Evolutionary conservation across 2,113 vertebrate species (phyloP).

Genomic region (Pogonocichla stellata): DNA sequence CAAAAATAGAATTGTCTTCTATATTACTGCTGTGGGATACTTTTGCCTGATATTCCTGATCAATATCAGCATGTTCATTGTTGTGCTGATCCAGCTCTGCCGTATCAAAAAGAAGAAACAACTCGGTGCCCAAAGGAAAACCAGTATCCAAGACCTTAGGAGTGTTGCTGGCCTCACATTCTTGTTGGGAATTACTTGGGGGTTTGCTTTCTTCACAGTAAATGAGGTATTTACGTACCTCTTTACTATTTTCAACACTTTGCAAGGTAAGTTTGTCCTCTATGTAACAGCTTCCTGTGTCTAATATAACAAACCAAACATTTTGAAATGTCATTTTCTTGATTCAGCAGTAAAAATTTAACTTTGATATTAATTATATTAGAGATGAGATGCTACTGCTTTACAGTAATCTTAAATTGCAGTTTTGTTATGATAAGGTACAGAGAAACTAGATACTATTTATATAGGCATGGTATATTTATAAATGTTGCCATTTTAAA

Average conservation of each 20-base stretch:
- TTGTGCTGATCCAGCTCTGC: conserved; percentile 91
- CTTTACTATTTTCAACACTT: conserved; percentile 91
- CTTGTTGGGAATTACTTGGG: conserved; percentile 96
- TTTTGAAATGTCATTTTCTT: neutral
- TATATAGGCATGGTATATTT: neutral
- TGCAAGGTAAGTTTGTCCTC: conserved; percentile 85
- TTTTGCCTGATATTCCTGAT: conserved; percentile 85
- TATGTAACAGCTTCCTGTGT: neutral
- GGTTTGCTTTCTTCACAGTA: conserved; percentile 91
- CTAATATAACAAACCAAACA: neutral
- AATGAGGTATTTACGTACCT: conserved; percentile 89
- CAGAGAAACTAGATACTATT: neutral
- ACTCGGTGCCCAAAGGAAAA: conserved; percentile 84
- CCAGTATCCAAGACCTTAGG: conserved; percentile 83
- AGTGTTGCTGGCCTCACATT: conserved; percentile 87
- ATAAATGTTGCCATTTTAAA: neutral
- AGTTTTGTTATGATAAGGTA: neutral
- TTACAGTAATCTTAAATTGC: neutral
- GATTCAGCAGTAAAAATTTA: neutral
- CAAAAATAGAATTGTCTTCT: conserved; percentile 83
- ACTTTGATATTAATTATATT: neutral
- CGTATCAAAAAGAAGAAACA: conserved; percentile 94
- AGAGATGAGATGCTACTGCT: neutral
- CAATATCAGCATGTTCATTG: conserved; percentile 90
- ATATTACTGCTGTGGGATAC: conserved; percentile 91